Base-by-base conservation (phyloP, 2,113 vertebrate species). In the Camelus dromedarius region DNA sequence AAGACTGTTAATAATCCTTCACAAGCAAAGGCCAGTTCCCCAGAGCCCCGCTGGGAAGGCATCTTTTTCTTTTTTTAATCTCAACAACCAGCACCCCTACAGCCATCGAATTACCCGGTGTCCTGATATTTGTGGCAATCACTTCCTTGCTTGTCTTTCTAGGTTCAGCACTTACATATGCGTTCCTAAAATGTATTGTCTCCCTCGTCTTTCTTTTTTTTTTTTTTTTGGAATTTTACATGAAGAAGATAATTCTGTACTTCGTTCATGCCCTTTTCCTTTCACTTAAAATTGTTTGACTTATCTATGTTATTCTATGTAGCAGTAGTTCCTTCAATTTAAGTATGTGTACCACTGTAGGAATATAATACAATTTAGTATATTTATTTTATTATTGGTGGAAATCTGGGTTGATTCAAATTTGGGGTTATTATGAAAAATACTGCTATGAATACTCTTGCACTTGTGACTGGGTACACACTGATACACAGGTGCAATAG, bases 241-340 rank as follows among this genome's bases (percentile, higher is more conserved):
- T 81, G 48, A 86, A 87, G 64, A 50, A 32, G 93, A 62, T 93
- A 62, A 62, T 81, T 87, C 28, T 56, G 2, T 62, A 77, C 75
- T 82, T 94, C 50, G 89, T 80, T 92, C 50, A 90, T 75, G 48
- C 32, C 13, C 26, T 75, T 12, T 46, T 96, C 48, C 5, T 86
- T 85, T 93, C 52, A 91, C 15, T 69, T 93, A 76, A 69, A 93
- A 70, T 28, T 66, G 4, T 81, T 77, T 58, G n/a, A 86, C 19
- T 75, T 1, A 18, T 50, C 8, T 66, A 52, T 89, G 9, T 42
- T 70, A 28, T 38, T 62, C 22, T 76, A n/a, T 46, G 32, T 28
- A 67, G 30, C 64, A 91, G 7, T 26, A 91, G 46, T 67, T 89
- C 72, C 50, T 95, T 83, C 26, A 80, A 52, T 82, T 81, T 77